Base-by-base conservation (phyloP, 1,140 invertebrate species). In the Glossosoma conforme region DNA sequence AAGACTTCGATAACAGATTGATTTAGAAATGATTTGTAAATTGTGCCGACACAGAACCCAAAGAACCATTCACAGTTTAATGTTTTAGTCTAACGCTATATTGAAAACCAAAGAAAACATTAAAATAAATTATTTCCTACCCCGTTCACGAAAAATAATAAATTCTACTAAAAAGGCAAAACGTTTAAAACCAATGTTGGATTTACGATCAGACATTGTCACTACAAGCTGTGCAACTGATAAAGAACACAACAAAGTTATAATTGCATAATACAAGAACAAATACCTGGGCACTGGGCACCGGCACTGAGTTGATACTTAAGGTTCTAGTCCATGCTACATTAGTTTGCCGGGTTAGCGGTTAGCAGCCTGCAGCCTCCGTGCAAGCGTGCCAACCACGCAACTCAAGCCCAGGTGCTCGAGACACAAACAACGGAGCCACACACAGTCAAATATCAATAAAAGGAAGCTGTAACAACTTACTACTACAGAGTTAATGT, bases 301-400 rank as follows among this genome's bases (percentile, higher is more conserved):
- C n/a, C n/a, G n/a, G n/a, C n/a, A n/a, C 47, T 46, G 51, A 54
- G 56, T 58, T 45, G 54, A 51, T 56, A 56, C 51, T 58, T 58
- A 58, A 47, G 36, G 52, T 57, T 58, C 56, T 58, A 58, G 52
- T 58, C 56, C 56, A 58, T 58, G 56, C 56, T 58, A 58, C 52
- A 58, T 58, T 58, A 58, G 55, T 42, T 53, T 50, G 56, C 56
- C 15, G 24, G 38, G 55, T 51, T 42, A 45, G 54, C 18, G 13
- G 46, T 33, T 24, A 25, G 40, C 38, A 15, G 38, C 42, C 48
- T 40, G 48, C 38, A 20, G 25, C 36, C 56, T 54, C 51, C 49
- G 25, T 47, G 43, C 50, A 58, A 58, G 55, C 55, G 55, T 58
- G 55, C 55, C 55, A 53, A 52, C 41, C n/a, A n/a, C n/a, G n/a